Percentiles rank a stretch among this genome's conserved stretches.
These are phyloP conservation scores for Therioaphis trifolii DNA, from an alignment of 2,888 invertebrate genomes.

Conservation along the genomic window DNA sequence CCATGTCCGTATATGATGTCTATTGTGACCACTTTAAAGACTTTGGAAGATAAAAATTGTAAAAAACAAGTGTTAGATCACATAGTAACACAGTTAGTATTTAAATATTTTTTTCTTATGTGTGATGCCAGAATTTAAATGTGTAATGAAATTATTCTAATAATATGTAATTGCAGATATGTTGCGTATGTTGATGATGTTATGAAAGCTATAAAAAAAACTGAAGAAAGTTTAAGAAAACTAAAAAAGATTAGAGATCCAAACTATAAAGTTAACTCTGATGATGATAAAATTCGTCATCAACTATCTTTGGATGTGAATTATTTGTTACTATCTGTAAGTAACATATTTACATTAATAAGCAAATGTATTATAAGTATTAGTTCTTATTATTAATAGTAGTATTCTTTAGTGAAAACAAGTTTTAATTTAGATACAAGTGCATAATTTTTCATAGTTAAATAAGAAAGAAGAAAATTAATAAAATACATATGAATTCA, in stretches of 20 bases:
- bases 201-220: slow-evolving; percentile 79
- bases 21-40: slow-evolving; percentile 44
- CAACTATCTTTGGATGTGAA: slow-evolving; percentile 89
- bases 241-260: slow-evolving; percentile 85
- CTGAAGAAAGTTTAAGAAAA: slow-evolving; percentile 91
- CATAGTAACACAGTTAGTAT: slow-evolving; percentile 46
- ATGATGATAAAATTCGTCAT: slow-evolving; percentile 93
- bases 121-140: not conserved
- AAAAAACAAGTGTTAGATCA: slow-evolving; percentile 49
- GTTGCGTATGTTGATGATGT: too few species aligned
- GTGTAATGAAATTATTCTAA: not conserved
- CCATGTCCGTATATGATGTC: slow-evolving; percentile 83
- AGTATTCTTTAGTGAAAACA: too few species aligned
- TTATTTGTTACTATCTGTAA: slow-evolving; percentile 76
- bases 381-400: too few species aligned
- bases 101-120: too few species aligned
- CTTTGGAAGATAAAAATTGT: slow-evolving; percentile 39
- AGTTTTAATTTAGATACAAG: too few species aligned
- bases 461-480: too few species aligned
- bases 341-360: not conserved
- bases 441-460: too few species aligned
- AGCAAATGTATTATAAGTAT: too few species aligned
- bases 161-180: too few species aligned
- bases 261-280: slow-evolving; percentile 70
- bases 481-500: too few species aligned